Evolutionary conservation across 2,888 invertebrate species (phyloP), one percentile per base, ranked within the genome.

Genomic region (Cecidostiba fungosa): DNA sequence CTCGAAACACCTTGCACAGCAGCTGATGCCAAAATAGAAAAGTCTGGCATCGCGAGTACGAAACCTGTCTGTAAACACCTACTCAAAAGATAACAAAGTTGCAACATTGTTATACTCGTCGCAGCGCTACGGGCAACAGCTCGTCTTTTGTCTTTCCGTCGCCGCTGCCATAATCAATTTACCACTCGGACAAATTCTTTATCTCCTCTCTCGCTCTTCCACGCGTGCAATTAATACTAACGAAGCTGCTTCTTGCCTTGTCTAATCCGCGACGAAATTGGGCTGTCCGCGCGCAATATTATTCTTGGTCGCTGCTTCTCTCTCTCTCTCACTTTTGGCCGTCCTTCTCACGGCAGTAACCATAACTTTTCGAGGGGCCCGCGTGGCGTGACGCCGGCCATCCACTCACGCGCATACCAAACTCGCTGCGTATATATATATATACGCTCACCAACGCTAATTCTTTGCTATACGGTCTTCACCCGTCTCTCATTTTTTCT

Each of bases 351-450:
- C 78, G 90, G 90, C 91, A 90, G 91, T 91, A 90, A 91, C 92
- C 92, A 92, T 92, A 92, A 92, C 89, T 92, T 92, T 91, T 90
- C 89, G 90, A 86, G 88, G 88, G 26, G 72, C 29, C 39, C 88
- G 89, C 89, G 90, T 92, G 90, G 91, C 92, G 91, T 92, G 92
- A 92, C 91, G 91, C 89, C 88, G 90, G 89, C 91, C 91, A 92
- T 92, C 91, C 90, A 89, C 70, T 39, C 43, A 14, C 39, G 72
- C 91, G 90, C 91, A 91, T 92, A 91, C 91, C 90, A 87, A 90
- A 89, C 90, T 88, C 47, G n/a, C 39, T 62, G 26, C 62, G 26
- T 62, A 62, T 62, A 62, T 8, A 62, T 62, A 62, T 8, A 23
- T 19, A 32, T 32, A 19, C 23, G 59, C 23, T 62, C n/a, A 3